Evolutionary conservation across 2,113 vertebrate species (phyloP).

Genomic region (Prionailurus viverrinus): DNA sequence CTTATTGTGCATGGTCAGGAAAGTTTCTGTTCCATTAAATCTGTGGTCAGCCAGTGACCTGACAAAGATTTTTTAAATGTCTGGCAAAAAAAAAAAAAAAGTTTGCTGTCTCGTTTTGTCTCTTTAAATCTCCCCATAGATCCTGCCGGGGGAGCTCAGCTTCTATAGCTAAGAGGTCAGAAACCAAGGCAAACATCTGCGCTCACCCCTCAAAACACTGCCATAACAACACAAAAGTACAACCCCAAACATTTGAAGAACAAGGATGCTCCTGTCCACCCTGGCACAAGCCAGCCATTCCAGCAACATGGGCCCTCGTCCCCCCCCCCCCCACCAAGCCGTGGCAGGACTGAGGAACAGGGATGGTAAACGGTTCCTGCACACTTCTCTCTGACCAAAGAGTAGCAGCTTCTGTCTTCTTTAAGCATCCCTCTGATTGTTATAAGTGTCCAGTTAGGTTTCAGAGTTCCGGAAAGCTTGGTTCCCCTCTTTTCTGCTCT

Average conservation of each 20-base stretch:
- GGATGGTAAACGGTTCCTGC: too few species aligned
- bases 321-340: not conserved
- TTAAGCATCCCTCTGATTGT: not conserved
- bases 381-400: not conserved
- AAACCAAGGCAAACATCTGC: not conserved
- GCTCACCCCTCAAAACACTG: not conserved
- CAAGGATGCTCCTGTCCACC: too few species aligned
- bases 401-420: not conserved
- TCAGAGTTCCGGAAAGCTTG: not conserved
- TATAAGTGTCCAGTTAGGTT: not conserved
- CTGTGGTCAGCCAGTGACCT: not conserved
- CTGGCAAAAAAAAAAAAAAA: not conserved
- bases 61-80: not conserved
- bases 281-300: too few species aligned
- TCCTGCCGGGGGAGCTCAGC: not conserved
- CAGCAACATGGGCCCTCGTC: not conserved
- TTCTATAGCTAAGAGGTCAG: not conserved
- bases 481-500: not conserved
- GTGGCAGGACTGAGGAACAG: not conserved
- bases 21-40: not conserved
- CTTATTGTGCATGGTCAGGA: not conserved
- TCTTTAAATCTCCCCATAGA: not conserved
- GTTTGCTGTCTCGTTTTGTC: not conserved
- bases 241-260: not conserved
- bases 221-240: not conserved